Conservation (phyloP, 2,797 vertebrate genomes). For the Fistularia tabacaria region DNA sequence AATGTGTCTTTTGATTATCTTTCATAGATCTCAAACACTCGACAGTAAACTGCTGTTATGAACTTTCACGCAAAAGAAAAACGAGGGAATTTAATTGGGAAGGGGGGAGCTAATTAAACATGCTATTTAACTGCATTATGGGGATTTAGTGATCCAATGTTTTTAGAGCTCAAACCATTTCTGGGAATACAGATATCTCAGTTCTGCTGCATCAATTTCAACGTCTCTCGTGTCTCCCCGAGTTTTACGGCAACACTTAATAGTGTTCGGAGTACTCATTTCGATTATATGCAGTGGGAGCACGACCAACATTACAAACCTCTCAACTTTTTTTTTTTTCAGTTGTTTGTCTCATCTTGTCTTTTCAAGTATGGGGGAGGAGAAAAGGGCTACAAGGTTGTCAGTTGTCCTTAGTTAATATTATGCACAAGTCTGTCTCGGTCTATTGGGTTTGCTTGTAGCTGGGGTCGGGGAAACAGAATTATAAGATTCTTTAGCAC, state of each 20-base stretch:
- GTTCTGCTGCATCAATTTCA: neutral
- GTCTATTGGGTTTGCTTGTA: neutral
- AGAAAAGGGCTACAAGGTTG: neutral
- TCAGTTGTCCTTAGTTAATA: neutral
- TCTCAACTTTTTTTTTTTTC: no score
- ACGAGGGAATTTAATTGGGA: neutral
- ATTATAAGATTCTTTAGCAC: no score
- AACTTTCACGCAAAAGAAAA: neutral
- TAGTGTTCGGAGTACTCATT: no score
- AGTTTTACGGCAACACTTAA: neutral
- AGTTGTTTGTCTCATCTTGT: neutral
- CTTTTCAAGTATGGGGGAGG: constrained; percentile 1
- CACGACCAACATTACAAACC: no score
- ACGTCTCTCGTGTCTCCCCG: neutral
- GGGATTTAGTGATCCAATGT: neutral
- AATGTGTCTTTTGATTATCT: no score
- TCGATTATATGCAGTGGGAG: neutral
- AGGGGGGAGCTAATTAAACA: neutral
- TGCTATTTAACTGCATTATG: constrained; percentile 1
- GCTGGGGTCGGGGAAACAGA: neutral
- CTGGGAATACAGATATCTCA: neutral
- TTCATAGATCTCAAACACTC: no score
- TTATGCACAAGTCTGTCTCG: neutral
- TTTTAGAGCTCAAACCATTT: neutral
- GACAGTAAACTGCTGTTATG: no score